phyloP scores from a whole-genome alignment of 2,888 invertebrate genomes.

The Drosophila percnosoma region DNA sequence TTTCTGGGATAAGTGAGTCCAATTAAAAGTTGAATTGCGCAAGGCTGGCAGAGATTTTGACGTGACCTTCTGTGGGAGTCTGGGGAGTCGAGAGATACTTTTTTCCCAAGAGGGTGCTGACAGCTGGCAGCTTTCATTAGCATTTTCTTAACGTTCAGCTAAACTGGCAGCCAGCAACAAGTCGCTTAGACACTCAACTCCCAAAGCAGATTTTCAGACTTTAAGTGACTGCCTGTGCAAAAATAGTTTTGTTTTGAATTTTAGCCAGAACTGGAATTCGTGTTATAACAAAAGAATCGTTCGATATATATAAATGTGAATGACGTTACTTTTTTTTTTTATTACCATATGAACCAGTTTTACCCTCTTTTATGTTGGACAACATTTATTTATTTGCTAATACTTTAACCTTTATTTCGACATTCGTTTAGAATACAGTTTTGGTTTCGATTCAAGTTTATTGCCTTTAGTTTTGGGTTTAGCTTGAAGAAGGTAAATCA shows the following conservation, averaged over 20 bases:
- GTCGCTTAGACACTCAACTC: neutral
- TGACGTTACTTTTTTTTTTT: slow-evolving; percentile 7
- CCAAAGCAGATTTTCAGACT: neutral
- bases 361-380: neutral
- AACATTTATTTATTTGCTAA: slow-evolving; percentile 3
- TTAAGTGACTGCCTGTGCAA: slow-evolving; percentile 50
- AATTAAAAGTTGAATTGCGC: slow-evolving; percentile 40
- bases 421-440: neutral
- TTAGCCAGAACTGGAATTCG: slow-evolving; percentile 13
- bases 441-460: neutral
- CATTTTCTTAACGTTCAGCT: slow-evolving; percentile 1
- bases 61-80: slow-evolving; percentile 31
- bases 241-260: neutral
- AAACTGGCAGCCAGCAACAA: slow-evolving; percentile 12
- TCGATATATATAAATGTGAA: slow-evolving; percentile 35
- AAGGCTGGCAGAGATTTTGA: slow-evolving; percentile 17
- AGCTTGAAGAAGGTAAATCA: neutral
- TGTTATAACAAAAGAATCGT: slow-evolving; percentile 55
- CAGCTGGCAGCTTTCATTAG: slow-evolving; percentile 30
- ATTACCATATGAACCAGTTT: slow-evolving; percentile 30
- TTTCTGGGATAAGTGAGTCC: slow-evolving; percentile 20
- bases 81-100: neutral
- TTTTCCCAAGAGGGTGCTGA: slow-evolving; percentile 23
- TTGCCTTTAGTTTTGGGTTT: neutral
- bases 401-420: slow-evolving; percentile 1